phyloP scores from a whole-genome alignment of 2,797 vertebrate genomes.

The Lithobates sylvaticus region DNA sequence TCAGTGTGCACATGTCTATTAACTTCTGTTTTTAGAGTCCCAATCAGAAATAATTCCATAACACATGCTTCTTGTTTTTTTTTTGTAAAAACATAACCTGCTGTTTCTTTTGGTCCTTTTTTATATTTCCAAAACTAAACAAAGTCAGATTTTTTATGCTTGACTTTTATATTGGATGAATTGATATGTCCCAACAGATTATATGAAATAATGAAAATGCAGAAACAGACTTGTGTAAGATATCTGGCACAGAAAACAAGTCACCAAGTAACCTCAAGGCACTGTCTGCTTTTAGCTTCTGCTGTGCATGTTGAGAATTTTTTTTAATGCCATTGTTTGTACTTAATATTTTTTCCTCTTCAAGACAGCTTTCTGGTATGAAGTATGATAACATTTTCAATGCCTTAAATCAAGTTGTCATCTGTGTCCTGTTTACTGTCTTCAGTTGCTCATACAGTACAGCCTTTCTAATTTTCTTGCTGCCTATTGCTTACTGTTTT shows the following conservation, averaged over 20 bases:
- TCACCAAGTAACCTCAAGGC: slow-evolving; percentile 40
- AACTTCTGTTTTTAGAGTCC: too few species aligned
- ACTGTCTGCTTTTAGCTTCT: slow-evolving; percentile 54
- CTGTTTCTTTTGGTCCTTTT: background rate
- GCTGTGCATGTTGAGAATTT: slow-evolving; percentile 61
- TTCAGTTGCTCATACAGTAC: slow-evolving; percentile 40
- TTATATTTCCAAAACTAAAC: background rate
- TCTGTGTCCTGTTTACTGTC: slow-evolving; percentile 69
- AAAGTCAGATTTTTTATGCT: slow-evolving; percentile 32
- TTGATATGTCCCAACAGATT: slow-evolving; percentile 32
- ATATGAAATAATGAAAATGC: slow-evolving; percentile 40
- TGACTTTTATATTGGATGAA: slow-evolving; percentile 50
- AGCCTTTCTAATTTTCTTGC: background rate
- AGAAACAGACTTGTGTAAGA: slow-evolving; percentile 42
- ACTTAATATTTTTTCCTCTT: slow-evolving; percentile 67
- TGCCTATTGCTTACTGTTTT: background rate
- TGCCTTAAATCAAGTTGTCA: slow-evolving; percentile 66
- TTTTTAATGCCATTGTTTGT: slow-evolving; percentile 62
- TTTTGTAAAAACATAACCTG: too few species aligned
- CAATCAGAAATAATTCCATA: too few species aligned
- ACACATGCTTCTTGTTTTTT: too few species aligned
- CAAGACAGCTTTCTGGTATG: slow-evolving; percentile 64
- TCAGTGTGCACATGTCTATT: too few species aligned
- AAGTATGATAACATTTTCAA: slow-evolving; percentile 65
- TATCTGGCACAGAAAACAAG: slow-evolving; percentile 30